Conservation (phyloP, 2,888 invertebrate species). For the Uloborus plumipes region DNA sequence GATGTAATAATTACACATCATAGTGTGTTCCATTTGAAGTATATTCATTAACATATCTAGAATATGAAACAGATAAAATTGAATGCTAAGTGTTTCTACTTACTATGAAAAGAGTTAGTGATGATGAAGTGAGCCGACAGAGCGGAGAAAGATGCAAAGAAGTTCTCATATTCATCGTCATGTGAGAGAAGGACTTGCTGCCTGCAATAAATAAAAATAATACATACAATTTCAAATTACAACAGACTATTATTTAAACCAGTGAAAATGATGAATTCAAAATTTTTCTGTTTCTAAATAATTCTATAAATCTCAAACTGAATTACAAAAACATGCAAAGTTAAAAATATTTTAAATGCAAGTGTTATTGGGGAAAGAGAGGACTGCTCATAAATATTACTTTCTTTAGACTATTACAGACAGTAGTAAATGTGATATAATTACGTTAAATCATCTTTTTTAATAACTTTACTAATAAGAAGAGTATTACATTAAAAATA, state of each 20-base stretch:
- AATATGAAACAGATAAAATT: not conserved
- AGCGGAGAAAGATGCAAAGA: slow-evolving; percentile 89
- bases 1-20: not conserved
- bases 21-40: not conserved
- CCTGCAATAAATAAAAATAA: slow-evolving; percentile 75
- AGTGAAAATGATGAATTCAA: not conserved
- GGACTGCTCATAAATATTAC: too few relatives aligned
- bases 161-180: slow-evolving; percentile 85
- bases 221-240: not conserved
- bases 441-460: too few relatives aligned
- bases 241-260: not conserved
- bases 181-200: slow-evolving; percentile 88
- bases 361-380: too few relatives aligned
- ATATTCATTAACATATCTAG: not conserved
- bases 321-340: not conserved
- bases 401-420: too few relatives aligned
- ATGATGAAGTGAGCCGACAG: slow-evolving; percentile 89
- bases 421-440: too few relatives aligned
- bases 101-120: slow-evolving; percentile 80
- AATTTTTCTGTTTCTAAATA: not conserved
- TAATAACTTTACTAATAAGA: too few relatives aligned
- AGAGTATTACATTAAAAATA: too few relatives aligned
- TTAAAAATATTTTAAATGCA: not conserved
- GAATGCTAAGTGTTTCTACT: slow-evolving; percentile 72
- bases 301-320: not conserved